Evolutionary conservation across 2,113 vertebrate genomes (phyloP), one percentile per base, ranked within the genome.

Genomic region (Peromyscus maniculatus): DNA sequence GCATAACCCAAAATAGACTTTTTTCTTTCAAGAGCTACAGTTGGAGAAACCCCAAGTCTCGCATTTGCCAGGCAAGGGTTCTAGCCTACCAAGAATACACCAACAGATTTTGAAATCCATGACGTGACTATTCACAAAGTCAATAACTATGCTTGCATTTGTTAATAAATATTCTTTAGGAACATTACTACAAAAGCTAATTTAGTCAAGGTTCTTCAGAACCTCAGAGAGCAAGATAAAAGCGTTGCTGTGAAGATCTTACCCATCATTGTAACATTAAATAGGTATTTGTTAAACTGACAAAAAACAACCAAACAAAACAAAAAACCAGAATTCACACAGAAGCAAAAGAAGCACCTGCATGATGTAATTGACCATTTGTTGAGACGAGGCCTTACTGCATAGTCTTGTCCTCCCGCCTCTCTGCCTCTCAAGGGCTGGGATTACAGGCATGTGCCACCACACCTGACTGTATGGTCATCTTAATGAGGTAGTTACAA

Each of bases 251-350:
- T 12, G 33, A 75, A 77, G 55, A 28, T 0, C 72, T 67, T 31
- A 5, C 21, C 28, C 8, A 24, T 28, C 16, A 1, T 4, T 4
- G 0, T 9, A 2, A 36, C 71, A 62, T 52, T 4, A 55, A 75
- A 89, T 0, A 62, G 83, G 15, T 16, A 5, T 22, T 28, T 0
- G 15, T 43, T 7, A 46, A 69, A 72, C 0, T 28, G 36, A 39
- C 39, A 11, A 16, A 49, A 80, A 79, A 31, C 26, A 52, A 79
- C 7, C 64, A 13, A 43, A 57, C 0, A 26, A 26, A 49, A 9
- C n/a, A 74, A 4, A 59, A 62, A 10, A 2, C 3, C 5, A 62
- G 7, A 83, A 16, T 33, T 15, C 49, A 69, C 4, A 26, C 0
- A n/a, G n/a, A 11, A 22, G 9, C 31, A 57, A 80, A 75, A 39